Evolutionary conservation across 2,797 vertebrate genomes (phyloP).

Genomic region (Limnodromus scolopaceus): DNA sequence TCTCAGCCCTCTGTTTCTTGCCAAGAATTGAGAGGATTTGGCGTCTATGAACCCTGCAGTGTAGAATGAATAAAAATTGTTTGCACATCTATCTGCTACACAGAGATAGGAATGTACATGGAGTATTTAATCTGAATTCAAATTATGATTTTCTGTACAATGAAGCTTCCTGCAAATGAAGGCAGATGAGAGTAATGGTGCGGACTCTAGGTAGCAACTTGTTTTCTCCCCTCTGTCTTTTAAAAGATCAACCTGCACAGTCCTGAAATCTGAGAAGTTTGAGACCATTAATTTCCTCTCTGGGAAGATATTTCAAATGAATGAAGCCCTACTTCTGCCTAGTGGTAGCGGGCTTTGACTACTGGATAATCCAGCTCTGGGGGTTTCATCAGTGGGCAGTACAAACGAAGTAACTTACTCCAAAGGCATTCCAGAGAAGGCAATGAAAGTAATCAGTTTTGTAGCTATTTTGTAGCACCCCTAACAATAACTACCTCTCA

Average conservation of each 20-base stretch:
- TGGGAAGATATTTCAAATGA: not conserved
- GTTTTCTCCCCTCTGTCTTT: not conserved
- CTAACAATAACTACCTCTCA: not conserved
- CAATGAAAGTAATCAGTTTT: not conserved
- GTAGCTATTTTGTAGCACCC: not conserved
- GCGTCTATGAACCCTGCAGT: accelerated
- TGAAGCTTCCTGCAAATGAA: not conserved
- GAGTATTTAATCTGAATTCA: not conserved
- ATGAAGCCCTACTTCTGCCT: not conserved
- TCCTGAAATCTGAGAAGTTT: not conserved
- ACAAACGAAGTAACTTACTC: not conserved
- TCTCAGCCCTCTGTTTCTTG: not conserved
- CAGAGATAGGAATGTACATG: not conserved
- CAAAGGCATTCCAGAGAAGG: not conserved
- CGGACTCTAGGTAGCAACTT: not conserved
- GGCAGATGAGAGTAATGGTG: accelerated
- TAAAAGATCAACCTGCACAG: not conserved
- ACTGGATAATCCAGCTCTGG: not conserved
- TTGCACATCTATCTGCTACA: not conserved
- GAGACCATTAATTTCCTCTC: not conserved
- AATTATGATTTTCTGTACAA: not conserved
- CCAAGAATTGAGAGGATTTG: not conserved
- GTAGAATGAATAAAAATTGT: not conserved
- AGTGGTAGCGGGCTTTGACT: not conserved
- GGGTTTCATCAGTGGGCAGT: not conserved